These are phyloP conservation scores for Acrocyrtus sp. DNA, from an alignment of 2,888 invertebrate genomes.

Conservation along the genomic window DNA sequence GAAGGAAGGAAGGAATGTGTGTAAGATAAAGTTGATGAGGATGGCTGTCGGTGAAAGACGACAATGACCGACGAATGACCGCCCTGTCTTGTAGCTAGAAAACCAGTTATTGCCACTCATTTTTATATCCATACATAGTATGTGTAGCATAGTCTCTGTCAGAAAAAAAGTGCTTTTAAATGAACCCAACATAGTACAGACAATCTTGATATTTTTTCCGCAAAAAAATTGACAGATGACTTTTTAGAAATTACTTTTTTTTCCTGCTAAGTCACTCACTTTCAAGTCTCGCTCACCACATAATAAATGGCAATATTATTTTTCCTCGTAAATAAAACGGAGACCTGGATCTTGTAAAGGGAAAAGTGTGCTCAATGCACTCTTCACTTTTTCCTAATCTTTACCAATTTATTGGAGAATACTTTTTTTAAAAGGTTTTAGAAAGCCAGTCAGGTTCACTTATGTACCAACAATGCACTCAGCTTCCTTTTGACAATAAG, in stretches of 20 bases:
- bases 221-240: slow-evolving; percentile 1
- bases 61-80: slow-evolving; percentile 28
- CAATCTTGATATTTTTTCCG: not conserved
- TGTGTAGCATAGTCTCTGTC: no score
- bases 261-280: not conserved
- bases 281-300: no score
- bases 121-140: not conserved
- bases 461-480: not conserved
- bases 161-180: not conserved
- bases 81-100: not conserved
- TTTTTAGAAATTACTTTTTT: not conserved
- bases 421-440: not conserved
- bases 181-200: not conserved
- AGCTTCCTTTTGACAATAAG: not conserved
- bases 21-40: not conserved
- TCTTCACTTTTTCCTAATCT: no score
- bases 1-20: slow-evolving; percentile 12
- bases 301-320: no score
- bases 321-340: no score
- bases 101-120: not conserved
- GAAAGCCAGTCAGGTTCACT: not conserved
- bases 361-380: no score
- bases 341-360: no score
- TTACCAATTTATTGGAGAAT: not conserved
- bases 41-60: slow-evolving; percentile 21